Percentiles rank a stretch among this genome's conserved stretches.
Evolutionary conservation across 2,113 vertebrate species (phyloP).

Genomic region (Telmatochromis brichardi): DNA sequence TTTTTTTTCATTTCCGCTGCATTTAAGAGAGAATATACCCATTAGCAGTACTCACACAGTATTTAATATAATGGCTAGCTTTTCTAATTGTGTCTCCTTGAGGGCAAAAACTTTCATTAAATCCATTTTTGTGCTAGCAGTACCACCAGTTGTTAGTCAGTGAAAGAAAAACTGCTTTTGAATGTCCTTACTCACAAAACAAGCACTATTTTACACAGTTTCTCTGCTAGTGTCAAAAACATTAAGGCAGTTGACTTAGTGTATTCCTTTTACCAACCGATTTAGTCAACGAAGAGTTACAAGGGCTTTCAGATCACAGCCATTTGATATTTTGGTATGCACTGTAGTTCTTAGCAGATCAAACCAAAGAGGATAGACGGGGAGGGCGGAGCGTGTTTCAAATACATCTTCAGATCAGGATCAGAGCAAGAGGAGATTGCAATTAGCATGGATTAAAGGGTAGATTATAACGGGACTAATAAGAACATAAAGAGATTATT

Average conservation of each 20-base stretch:
- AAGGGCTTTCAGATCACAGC: neutral
- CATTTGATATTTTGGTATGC: constrained; percentile 3
- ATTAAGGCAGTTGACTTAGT: neutral
- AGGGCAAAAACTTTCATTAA: neutral
- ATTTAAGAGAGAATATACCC: neutral
- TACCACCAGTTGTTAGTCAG: neutral
- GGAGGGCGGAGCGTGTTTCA: constrained; percentile 4
- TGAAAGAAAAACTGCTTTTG: neutral
- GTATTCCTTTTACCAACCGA: neutral
- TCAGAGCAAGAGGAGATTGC: constrained; percentile 23
- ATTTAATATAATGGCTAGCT: neutral
- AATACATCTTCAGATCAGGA: constrained; percentile 32
- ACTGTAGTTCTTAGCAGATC: constrained; percentile 1
- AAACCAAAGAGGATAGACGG: neutral
- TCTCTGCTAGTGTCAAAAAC: neutral
- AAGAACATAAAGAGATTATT: constrained; percentile 47
- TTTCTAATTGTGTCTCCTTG: neutral
- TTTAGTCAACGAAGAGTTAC: neutral
- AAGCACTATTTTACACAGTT: neutral
- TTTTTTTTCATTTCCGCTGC: neutral
- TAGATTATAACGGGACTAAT: constrained; percentile 42
- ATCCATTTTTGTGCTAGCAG: neutral
- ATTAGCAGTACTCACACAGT: neutral
- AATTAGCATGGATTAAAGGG: constrained; percentile 55
- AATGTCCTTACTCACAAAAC: neutral